These are phyloP conservation scores for Girardia tigrina DNA, from an alignment of 2,888 invertebrate genomes.

Conservation along the genomic window DNA sequence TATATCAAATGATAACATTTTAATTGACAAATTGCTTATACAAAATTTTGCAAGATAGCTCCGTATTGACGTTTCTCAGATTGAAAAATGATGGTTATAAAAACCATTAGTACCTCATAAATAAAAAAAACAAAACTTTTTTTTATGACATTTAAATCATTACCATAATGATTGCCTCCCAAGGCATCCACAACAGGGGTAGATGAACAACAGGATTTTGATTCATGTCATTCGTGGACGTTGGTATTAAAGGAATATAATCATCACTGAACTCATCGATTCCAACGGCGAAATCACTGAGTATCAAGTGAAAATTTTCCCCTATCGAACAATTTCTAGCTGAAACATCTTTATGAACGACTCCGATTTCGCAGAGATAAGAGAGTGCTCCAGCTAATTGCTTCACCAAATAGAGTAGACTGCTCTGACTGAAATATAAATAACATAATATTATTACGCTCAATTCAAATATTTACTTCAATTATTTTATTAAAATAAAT, in stretches of 20 bases:
- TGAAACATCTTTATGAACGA: slow-evolving; percentile 15
- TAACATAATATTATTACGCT: background rate
- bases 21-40: too few species aligned
- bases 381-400: slow-evolving; percentile 8
- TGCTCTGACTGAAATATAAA: background rate
- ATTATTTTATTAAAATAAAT: too few species aligned
- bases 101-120: too few species aligned
- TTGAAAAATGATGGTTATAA: too few species aligned
- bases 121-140: too few species aligned
- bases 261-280: background rate
- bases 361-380: background rate
- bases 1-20: too few species aligned
- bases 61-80: too few species aligned
- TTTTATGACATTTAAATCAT: too few species aligned
- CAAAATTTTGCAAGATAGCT: too few species aligned
- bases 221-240: background rate
- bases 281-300: background rate
- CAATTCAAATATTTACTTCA: background rate
- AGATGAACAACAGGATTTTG: background rate
- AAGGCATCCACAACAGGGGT: background rate
- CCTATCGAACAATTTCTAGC: background rate
- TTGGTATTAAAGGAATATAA: slow-evolving; percentile 15
- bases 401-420: background rate
- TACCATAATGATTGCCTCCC: background rate
- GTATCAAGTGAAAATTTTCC: background rate